Base-by-base conservation (phyloP, 2,888 invertebrate genomes). In the Ferdinandea cuprea region DNA sequence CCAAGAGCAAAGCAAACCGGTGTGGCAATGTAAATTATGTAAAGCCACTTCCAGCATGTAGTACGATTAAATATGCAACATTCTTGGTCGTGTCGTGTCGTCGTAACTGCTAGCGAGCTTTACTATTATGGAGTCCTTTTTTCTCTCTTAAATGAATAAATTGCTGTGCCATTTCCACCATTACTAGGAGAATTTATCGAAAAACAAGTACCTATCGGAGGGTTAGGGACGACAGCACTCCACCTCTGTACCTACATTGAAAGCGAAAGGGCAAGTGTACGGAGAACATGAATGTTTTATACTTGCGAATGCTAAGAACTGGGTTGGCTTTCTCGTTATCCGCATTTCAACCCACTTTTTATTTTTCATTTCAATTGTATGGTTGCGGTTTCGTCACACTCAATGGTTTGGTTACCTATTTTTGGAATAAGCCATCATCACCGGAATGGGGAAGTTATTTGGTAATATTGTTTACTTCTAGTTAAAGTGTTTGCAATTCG, bases 221-320 rank as follows among this genome's bases (percentile, higher is more conserved):
- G 48, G 25, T 21, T 21, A 37, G 13, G n/a, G n/a, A 15, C 7
- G 40, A 8, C 21, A 13, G 2, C 15, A 40, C 25, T 7, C 40
- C 13, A 13, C 13, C 13, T 42, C 9, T 4, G 2, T 1, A 17
- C 30, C 17, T 28, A 17, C 11, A 17, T 42, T 58, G 13, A 40
- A 58, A 58, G 58, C 59, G 44, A 59, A 59, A 59, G 59, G 59
- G 6, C 44, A 44, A 44, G 59, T 42, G 44, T 19, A 59, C 58
- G 4, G 13, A 25, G 15, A 4, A 56, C 56, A 44, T 44, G 11
- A 11, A 52, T 32, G n/a, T 17, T 30, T 17, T 21, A 32, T 52
- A 17, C 15, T 17, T 21, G n/a, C 13, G 35, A 21, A 21, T 19
- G n/a, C 61, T n/a, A 25, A 44, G 13, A 61, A 35, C 61, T 46